Evolutionary conservation across 1,140 invertebrate species (phyloP).

Genomic region (Aporrectodea caliginosa): DNA sequence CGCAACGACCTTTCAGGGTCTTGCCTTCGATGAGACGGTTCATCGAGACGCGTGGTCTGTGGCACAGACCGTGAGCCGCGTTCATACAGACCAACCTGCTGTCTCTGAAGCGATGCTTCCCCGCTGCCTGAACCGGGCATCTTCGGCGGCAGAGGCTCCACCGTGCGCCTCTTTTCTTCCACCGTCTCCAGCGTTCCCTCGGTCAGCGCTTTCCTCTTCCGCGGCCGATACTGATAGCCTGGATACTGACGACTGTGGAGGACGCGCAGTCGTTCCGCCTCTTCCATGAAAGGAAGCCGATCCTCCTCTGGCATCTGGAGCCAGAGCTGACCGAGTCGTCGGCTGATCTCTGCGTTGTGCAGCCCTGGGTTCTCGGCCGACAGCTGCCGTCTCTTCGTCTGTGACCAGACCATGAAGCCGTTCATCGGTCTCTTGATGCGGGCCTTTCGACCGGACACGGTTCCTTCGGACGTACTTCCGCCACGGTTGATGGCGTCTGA

Average conservation of each 20-base stretch:
- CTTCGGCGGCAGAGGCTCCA: not conserved
- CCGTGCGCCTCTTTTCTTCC: not conserved
- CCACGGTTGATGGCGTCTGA: not conserved
- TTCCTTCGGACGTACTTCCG: not conserved
- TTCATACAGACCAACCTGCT: too few relatives aligned
- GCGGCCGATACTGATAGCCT: slow-evolving; percentile 86
- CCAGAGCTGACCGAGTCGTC: not conserved
- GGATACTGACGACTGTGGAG: slow-evolving; percentile 98
- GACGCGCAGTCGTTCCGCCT: slow-evolving; percentile 89
- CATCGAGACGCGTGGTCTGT: too few relatives aligned
- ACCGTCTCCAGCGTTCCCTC: not conserved
- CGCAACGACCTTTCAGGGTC: too few relatives aligned
- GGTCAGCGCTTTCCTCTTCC: too few relatives aligned
- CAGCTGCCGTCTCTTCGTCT: not conserved
- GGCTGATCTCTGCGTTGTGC: slow-evolving; percentile 21
- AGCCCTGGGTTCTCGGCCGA: not conserved
- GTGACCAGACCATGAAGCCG: not conserved
- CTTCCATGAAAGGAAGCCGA: slow-evolving; percentile 95
- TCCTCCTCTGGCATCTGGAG: slow-evolving; percentile 57
- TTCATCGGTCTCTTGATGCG: not conserved
- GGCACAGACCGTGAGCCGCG: too few relatives aligned
- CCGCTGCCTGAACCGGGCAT: not conserved
- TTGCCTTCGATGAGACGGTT: too few relatives aligned
- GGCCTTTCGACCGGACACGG: slow-evolving; percentile 37
- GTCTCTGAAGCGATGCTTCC: not conserved